Evolutionary conservation across 1,140 invertebrate genomes (phyloP).

Genomic region (Sycophila sp.): DNA sequence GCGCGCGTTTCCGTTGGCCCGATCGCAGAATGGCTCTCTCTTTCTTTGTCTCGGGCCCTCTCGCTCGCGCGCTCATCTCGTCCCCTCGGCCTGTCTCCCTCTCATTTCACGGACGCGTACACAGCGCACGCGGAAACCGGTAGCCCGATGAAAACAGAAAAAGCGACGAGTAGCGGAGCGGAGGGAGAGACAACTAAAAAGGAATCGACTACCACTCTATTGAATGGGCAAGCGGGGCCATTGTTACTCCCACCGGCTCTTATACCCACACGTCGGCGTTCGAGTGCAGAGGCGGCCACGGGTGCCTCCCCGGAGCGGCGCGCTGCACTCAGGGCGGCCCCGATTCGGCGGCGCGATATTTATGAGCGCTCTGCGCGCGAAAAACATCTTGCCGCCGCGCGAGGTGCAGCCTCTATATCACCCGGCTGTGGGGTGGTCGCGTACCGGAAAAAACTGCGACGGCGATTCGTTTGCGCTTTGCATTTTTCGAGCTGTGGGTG

Average conservation of each 20-base stretch:
- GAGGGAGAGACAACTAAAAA: constrained; percentile 26
- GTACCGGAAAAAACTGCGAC: not conserved
- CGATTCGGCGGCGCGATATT: constrained; percentile 47
- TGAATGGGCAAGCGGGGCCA: constrained; percentile 48
- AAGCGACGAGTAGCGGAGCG: too few relatives aligned
- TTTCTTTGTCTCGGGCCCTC: not conserved
- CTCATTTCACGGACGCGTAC: not conserved
- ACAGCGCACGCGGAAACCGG: not conserved
- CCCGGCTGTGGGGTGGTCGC: not conserved
- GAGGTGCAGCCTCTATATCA: constrained; percentile 3
- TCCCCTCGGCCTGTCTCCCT: too few relatives aligned
- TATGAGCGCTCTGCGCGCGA: constrained; percentile 46
- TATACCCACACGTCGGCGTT: constrained; percentile 16
- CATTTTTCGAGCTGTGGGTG: not conserved
- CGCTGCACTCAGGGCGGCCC: too few relatives aligned
- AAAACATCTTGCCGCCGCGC: not conserved
- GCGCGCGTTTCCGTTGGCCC: not conserved
- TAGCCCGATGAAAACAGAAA: constrained; percentile 6
- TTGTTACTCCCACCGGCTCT: constrained; percentile 43
- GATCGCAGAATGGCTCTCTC: not conserved
- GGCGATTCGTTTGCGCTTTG: constrained; percentile 6
- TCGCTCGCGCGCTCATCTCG: too few relatives aligned
- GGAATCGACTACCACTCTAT: constrained; percentile 46
- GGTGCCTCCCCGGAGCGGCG: too few relatives aligned
- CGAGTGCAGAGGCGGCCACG: constrained; percentile 41